phyloP scores from a whole-genome alignment of 2,888 invertebrate species.

The Acanthoscelides obtectus region DNA sequence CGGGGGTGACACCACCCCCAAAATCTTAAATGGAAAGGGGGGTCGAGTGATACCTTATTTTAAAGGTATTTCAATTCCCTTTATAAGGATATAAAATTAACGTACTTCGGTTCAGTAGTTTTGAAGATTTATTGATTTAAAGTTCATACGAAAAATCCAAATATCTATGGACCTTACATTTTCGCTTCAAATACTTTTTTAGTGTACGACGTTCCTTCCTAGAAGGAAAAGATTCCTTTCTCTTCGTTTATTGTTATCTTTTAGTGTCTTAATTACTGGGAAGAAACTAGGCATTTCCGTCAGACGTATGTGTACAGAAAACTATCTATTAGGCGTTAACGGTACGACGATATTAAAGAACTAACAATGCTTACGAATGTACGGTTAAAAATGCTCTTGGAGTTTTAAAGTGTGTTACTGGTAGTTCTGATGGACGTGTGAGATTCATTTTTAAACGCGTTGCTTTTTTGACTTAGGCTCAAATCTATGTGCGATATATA shows the following conservation, averaged over 20 bases:
- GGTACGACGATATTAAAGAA: background rate
- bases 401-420: background rate
- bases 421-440: background rate
- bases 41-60: too few species aligned
- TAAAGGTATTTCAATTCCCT: too few species aligned
- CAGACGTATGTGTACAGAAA: background rate
- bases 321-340: background rate
- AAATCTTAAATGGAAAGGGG: too few species aligned
- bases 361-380: background rate
- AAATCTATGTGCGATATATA: too few species aligned
- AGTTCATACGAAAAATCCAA: background rate
- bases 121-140: too few species aligned
- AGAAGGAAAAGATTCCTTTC: background rate
- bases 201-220: background rate
- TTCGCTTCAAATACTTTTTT: background rate
- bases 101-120: too few species aligned
- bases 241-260: background rate
- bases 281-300: background rate
- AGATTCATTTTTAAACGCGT: too few species aligned
- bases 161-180: background rate
- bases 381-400: background rate
- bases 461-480: too few species aligned
- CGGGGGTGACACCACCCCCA: too few species aligned
- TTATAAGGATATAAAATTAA: too few species aligned
- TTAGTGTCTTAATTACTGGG: background rate